Percentiles rank a stretch among this genome's conserved stretches.
phyloP scores from a whole-genome alignment of 2,888 invertebrate genomes.

The Eudiplozoon nipponicum region DNA sequence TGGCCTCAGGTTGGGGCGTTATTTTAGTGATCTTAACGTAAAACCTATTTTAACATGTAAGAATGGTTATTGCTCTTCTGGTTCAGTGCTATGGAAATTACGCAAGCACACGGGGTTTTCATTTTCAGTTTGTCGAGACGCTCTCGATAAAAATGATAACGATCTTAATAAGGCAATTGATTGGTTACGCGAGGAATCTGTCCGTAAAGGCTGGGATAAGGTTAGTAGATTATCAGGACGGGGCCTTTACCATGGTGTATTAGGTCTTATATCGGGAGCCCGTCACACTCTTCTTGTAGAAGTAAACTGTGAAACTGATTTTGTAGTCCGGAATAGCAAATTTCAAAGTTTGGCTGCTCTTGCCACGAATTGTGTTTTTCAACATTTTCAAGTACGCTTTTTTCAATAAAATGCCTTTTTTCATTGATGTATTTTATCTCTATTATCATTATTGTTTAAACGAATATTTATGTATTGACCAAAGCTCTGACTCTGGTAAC shows the following conservation, averaged over 20 bases:
- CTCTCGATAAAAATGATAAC: not conserved
- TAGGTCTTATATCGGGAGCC: not conserved
- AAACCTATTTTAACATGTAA: too few species aligned
- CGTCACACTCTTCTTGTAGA: not conserved
- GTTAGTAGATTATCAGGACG: not conserved
- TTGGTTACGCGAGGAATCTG: not conserved
- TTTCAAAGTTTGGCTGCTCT: not conserved
- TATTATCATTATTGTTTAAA: too few species aligned
- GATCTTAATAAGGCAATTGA: not conserved
- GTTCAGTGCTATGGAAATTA: too few species aligned
- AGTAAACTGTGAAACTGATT: conserved; percentile 4
- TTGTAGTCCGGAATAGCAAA: not conserved
- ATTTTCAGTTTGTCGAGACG: not conserved
- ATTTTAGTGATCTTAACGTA: too few species aligned
- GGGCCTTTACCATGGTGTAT: not conserved
- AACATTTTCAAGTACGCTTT: too few species aligned
- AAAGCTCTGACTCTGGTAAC: too few species aligned
- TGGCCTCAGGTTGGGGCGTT: too few species aligned
- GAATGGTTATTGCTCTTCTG: too few species aligned
- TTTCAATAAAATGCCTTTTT: too few species aligned
- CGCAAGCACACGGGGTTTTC: not conserved
- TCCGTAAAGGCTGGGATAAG: not conserved
- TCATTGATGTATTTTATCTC: too few species aligned
- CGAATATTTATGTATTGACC: too few species aligned
- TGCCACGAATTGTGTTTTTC: too few species aligned